Conservation (phyloP, 2,797 vertebrate species). For the Aulostomus chinensis region DNA sequence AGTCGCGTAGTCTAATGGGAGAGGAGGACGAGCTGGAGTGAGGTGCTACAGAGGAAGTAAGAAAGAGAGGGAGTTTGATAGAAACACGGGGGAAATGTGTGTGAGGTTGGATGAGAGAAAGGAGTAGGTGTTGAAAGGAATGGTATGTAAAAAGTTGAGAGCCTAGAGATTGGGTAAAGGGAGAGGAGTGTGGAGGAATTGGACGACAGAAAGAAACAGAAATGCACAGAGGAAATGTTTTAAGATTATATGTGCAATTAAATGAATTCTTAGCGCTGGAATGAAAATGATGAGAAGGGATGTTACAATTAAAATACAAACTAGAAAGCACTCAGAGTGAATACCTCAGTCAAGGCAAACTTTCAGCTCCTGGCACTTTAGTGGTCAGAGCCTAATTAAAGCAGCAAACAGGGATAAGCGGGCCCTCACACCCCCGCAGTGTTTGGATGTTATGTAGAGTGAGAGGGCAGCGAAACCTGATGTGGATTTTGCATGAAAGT, state of each 20-base stretch:
- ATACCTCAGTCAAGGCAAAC: no score
- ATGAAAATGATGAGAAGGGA: not conserved
- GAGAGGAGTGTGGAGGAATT: not conserved
- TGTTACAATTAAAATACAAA: no score
- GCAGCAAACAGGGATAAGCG: no score
- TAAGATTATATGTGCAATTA: not conserved
- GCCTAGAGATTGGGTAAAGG: no score
- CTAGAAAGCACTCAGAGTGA: no score
- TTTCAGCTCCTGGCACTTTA: no score
- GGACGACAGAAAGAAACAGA: not conserved
- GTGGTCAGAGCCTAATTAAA: no score
- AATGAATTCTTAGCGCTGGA: not conserved
- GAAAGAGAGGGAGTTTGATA: constrained; percentile 33
- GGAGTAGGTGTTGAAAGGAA: constrained; percentile 36
- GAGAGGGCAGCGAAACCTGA: no score
- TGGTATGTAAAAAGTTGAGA: constrained; percentile 29
- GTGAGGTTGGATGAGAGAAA: constrained; percentile 44
- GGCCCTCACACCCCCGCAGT: no score
- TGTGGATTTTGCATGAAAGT: no score
- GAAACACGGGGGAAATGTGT: constrained; percentile 35
- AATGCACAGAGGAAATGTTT: not conserved
- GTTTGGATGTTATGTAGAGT: no score
- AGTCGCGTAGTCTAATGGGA: constrained; percentile 43
- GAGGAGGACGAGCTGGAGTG: constrained; percentile 28
- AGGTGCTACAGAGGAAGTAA: constrained; percentile 34